phyloP scores from a whole-genome alignment of 2,888 invertebrate species.

The Tachina grossa region DNA sequence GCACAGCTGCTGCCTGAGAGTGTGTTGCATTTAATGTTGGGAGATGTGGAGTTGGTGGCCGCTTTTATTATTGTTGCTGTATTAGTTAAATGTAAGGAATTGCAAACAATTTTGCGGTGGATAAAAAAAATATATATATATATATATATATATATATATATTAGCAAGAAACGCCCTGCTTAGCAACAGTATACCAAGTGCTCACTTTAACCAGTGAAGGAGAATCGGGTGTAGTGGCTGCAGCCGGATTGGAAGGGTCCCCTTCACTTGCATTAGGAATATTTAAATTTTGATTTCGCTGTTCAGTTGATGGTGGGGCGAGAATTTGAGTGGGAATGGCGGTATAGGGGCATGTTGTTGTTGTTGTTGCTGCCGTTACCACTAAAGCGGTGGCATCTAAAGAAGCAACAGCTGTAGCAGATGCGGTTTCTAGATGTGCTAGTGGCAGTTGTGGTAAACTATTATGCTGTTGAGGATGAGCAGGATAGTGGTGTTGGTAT shows the following conservation, averaged over 20 bases:
- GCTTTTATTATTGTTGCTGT: conserved; percentile 34
- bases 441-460: conserved; percentile 68
- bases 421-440: conserved; percentile 62
- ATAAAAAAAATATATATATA: conserved; percentile 38
- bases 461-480: conserved; percentile 57
- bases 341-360: conserved; percentile 11
- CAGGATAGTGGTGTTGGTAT: conserved; percentile 13
- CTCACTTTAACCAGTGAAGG: conserved; percentile 82
- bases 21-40: not conserved
- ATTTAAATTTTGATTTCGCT: conserved; percentile 53
- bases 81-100: conserved; percentile 60
- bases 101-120: conserved; percentile 54
- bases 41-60: conserved; percentile 15
- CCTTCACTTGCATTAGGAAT: conserved; percentile 42
- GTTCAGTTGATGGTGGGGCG: conserved; percentile 28
- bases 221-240: conserved; percentile 79
- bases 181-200: conserved; percentile 83
- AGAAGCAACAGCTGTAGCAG: conserved; percentile 60
- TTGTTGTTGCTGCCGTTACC: conserved; percentile 42
- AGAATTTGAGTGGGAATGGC: not conserved
- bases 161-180: conserved; percentile 83
- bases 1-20: not conserved
- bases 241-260: conserved; percentile 58
- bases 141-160: too few relatives aligned
- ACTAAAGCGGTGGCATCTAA: conserved; percentile 53